Evolutionary conservation across 2,888 invertebrate genomes (phyloP).

Genomic region (Drosophila robusta): DNA sequence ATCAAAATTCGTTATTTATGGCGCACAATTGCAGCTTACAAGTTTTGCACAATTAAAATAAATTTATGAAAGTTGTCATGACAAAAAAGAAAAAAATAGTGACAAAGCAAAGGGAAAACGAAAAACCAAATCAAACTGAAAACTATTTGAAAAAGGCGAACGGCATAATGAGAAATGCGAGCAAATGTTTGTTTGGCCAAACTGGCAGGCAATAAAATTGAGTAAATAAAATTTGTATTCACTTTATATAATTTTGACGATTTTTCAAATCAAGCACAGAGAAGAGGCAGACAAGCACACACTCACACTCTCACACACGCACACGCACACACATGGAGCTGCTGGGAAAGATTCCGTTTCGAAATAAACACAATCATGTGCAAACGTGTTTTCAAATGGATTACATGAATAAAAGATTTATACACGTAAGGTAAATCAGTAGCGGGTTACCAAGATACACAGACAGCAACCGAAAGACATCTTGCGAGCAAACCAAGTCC

Average conservation of each 20-base stretch:
- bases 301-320: conserved; percentile 2
- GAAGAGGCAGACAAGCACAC: conserved; percentile 7
- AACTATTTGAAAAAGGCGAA: conserved; percentile 5
- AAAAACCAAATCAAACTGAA: conserved; percentile 8
- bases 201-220: conserved; percentile 64
- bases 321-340: conserved; percentile 6
- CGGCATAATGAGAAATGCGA: conserved; percentile 31
- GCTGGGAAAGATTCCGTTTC: conserved; percentile 63
- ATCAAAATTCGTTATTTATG: conserved; percentile 4
- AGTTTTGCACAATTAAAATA: conserved; percentile 9
- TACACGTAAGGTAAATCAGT: conserved; percentile 80
- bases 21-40: neutral
- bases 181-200: conserved; percentile 55
- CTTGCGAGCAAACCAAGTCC: conserved; percentile 10
- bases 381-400: conserved; percentile 81
- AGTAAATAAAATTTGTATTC: conserved; percentile 79
- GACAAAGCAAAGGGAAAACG: conserved; percentile 4
- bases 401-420: conserved; percentile 81
- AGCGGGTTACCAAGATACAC: conserved; percentile 71
- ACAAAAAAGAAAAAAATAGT: neutral
- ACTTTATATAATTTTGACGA: conserved; percentile 80
- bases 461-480: conserved; percentile 28
- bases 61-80: neutral
- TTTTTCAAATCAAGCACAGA: conserved; percentile 72
- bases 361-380: conserved; percentile 80